These are phyloP conservation scores for Colostygia pectinataria DNA, from an alignment of 2,888 invertebrate species.

Conservation along the genomic window DNA sequence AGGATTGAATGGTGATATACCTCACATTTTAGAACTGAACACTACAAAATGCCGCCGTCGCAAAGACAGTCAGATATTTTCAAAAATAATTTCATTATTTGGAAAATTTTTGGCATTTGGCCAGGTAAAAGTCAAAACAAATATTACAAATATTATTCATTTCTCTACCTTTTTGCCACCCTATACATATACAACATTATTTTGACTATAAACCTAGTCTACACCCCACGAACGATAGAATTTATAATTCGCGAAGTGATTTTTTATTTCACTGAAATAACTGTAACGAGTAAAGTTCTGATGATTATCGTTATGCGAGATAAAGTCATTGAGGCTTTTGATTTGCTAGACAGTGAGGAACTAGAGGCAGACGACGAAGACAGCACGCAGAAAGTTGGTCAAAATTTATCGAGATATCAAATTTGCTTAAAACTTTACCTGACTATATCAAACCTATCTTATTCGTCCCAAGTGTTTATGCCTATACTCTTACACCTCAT, in stretches of 20 bases:
- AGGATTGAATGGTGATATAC: constrained; percentile 9
- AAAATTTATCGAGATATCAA: constrained; percentile 43
- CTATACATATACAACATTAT: constrained; percentile 53
- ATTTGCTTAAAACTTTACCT: constrained; percentile 45
- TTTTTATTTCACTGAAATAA: constrained; percentile 59
- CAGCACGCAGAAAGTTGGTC: constrained; percentile 44
- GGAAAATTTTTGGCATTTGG: constrained; percentile 63
- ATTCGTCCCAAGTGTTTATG: constrained; percentile 43
- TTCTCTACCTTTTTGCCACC: constrained; percentile 46
- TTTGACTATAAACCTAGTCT: constrained; percentile 56
- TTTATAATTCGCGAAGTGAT: constrained; percentile 59
- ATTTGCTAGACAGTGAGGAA: constrained; percentile 54
- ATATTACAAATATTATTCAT: constrained; percentile 58
- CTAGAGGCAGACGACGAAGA: constrained; percentile 49
- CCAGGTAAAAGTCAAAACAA: constrained; percentile 43
- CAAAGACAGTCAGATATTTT: constrained; percentile 50
- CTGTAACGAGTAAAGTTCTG: constrained; percentile 54
- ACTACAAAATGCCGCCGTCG: constrained; percentile 31
- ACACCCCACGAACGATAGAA: constrained; percentile 59
- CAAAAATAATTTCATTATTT: constrained; percentile 46
- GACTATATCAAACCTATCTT: constrained; percentile 46
- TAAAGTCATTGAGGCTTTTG: constrained; percentile 50
- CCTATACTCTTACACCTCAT: constrained; percentile 50
- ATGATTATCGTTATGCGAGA: constrained; percentile 54
- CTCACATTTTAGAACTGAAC: constrained; percentile 5